These are phyloP conservation scores for Calliopum simillimum DNA, from an alignment of 2,888 invertebrate species.

Conservation along the genomic window DNA sequence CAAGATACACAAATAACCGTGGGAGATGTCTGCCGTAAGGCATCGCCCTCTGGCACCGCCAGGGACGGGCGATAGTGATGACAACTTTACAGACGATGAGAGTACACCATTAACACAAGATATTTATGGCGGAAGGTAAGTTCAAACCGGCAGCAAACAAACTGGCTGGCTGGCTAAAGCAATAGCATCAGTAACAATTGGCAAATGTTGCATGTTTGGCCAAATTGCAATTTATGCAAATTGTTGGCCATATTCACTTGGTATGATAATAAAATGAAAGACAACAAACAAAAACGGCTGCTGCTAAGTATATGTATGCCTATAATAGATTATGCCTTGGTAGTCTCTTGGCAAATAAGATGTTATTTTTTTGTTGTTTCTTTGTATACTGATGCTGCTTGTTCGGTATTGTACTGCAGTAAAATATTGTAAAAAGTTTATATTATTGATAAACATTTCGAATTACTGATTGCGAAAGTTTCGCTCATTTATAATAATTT, in stretches of 20 bases:
- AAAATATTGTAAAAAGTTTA: no score
- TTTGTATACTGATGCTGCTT: no score
- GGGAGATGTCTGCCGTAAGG: conserved; percentile 73
- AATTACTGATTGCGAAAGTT: no score
- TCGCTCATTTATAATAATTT: no score
- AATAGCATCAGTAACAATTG: neutral
- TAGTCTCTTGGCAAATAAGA: no score
- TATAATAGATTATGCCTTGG: no score
- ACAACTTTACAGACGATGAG: conserved; percentile 88
- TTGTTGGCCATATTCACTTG: conserved; percentile 23
- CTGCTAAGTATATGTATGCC: no score
- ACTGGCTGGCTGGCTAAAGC: neutral
- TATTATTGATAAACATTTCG: no score
- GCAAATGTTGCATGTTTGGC: neutral
- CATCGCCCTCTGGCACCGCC: conserved; percentile 72
- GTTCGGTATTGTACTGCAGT: no score
- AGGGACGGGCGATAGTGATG: conserved; percentile 73
- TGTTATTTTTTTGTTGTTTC: no score
- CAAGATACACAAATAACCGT: conserved; percentile 47
- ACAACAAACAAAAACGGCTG: no score
- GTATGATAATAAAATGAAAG: neutral
- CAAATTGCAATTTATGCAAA: conserved; percentile 49
- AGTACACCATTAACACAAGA: conserved; percentile 88
- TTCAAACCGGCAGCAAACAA: conserved; percentile 13
- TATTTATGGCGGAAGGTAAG: conserved; percentile 91